phyloP scores from a whole-genome alignment of 2,797 vertebrate species.

The Phrynocephalus forsythii region DNA sequence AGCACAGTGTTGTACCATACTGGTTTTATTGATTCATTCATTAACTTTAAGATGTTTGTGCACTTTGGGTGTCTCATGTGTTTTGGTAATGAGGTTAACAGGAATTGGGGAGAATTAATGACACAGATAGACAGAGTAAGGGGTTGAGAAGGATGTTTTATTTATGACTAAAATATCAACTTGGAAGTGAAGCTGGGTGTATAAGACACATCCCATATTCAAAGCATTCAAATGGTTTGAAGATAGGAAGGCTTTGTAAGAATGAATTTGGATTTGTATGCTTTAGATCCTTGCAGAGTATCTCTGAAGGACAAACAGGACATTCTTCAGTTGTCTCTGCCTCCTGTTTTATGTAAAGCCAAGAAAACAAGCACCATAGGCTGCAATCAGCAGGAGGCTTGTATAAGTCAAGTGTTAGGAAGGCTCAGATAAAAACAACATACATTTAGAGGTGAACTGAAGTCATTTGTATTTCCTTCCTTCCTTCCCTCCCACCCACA shows the following conservation, averaged over 20 bases:
- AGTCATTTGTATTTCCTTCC: background rate
- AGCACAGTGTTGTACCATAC: no score
- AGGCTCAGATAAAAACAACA: conserved; percentile 7
- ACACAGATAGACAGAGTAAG: background rate
- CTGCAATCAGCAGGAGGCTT: background rate
- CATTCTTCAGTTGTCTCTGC: background rate
- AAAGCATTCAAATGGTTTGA: background rate
- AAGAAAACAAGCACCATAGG: background rate
- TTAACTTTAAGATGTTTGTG: background rate
- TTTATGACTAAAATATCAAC: background rate
- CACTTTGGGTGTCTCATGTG: background rate
- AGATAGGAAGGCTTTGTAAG: background rate
- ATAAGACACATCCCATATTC: background rate
- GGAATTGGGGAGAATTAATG: background rate
- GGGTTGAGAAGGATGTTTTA: background rate
- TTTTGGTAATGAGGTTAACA: background rate
- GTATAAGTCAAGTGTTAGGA: background rate
- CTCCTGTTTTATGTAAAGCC: background rate
- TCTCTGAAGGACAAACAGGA: conserved; percentile 11
- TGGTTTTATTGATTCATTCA: background rate
- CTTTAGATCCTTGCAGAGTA: conserved; percentile 4
- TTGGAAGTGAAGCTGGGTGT: background rate
- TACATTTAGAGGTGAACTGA: background rate
- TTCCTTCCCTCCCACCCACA: no score
- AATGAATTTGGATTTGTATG: conserved; percentile 6